Conservation (phyloP, 2,797 vertebrate genomes). For the Eutrigla gurnardus region DNA sequence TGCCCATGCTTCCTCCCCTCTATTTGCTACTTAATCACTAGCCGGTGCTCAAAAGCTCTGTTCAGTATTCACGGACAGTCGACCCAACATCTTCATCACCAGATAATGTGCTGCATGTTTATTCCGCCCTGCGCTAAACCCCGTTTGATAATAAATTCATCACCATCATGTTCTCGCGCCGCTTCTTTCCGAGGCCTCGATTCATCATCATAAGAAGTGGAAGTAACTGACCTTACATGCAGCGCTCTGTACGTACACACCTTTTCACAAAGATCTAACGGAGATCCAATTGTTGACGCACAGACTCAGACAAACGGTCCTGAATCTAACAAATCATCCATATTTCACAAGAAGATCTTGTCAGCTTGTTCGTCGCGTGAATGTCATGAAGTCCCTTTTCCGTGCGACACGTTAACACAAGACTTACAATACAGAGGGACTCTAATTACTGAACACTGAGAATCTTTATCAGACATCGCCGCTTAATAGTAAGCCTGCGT, state of each 20-base stretch:
- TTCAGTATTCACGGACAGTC: constrained; percentile 60
- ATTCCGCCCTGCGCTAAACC: constrained; percentile 64
- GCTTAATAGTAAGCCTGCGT: constrained; percentile 26
- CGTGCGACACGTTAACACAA: constrained; percentile 10
- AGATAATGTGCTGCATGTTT: constrained; percentile 73
- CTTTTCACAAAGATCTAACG: constrained; percentile 5
- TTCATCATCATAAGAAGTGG: constrained; percentile 51
- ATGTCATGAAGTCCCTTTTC: constrained; percentile 10
- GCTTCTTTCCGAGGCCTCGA: constrained; percentile 48
- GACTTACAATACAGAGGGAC: constrained; percentile 16
- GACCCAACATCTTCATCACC: constrained; percentile 62
- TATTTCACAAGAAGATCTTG: background rate
- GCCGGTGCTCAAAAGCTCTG: constrained; percentile 42
- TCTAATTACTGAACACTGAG: constrained; percentile 42
- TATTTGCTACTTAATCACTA: constrained; percentile 65
- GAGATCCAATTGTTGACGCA: background rate
- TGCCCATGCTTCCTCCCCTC: constrained; percentile 47
- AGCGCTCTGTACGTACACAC: background rate
- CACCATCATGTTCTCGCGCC: constrained; percentile 49
- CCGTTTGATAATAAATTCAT: constrained; percentile 74
- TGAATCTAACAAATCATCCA: constrained; percentile 3
- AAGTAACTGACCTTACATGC: constrained; percentile 36
- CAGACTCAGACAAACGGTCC: background rate
- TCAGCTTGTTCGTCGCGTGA: constrained; percentile 21
- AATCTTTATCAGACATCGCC: constrained; percentile 27